Evolutionary conservation across 2,888 invertebrate genomes (phyloP), one percentile per base, ranked within the genome.

Genomic region (Drosophila mimetica): DNA sequence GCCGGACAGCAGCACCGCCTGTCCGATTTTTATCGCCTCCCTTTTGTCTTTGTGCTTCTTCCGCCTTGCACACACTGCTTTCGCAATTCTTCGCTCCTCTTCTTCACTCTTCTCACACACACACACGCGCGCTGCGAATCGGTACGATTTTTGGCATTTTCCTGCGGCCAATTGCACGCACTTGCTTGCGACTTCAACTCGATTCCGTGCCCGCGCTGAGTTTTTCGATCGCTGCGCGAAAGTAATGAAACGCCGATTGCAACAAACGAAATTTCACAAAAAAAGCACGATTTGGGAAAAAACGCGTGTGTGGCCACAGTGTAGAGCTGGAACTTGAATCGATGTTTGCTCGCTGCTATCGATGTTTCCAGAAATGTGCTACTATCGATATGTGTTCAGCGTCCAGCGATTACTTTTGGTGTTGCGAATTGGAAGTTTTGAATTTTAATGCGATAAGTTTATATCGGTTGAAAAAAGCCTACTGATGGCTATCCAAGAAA

Each of bases 201-300:
- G 11, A n/a, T n/a, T 22, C 3, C 7, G 13, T 28, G 46, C 6
- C 28, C 30, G 46, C 16, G 13, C 13, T 42, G 9, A 34, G 4
- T 14, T 42, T 32, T n/a, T 9, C 7, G 18, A 6, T 34, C 14
- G 60, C 32, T 34, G 34, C 13, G 60, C 61, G 13, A 42, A 20
- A 34, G 20, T 59, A 59, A 34, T 18, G 42, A 32, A 34, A 34
- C 25, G 14, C 22, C 25, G 25, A 59, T 32, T 28, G 14, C 14
- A 41, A 59, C 13, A 54, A 67, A 67, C 48, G 28, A 64, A 65
- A 65, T 39, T 46, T 57, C 61, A 83, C 74, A 86, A 86, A 81
- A 79, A 83, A 83, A 79, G 63, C 84, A 86, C 80, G 86, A 83
- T 83, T 81, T 73, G 46, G 66, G 71, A 83, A 83, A 79, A 81